Conservation (phyloP, 2,113 vertebrate genomes). For the Brachionichthys hirsutus region DNA sequence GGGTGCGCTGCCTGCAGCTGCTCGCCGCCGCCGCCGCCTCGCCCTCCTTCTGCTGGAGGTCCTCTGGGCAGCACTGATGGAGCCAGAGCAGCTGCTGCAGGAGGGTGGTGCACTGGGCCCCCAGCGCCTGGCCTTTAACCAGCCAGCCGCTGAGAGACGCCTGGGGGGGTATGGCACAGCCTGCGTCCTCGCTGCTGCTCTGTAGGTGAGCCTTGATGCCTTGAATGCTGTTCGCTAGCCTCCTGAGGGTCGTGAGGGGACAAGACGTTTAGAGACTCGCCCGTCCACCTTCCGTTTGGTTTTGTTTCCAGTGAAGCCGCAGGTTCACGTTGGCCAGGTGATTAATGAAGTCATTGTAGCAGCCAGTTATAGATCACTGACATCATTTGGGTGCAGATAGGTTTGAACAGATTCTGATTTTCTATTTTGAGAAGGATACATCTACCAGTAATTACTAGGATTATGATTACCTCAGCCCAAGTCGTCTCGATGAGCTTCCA, state of each 20-base stretch:
- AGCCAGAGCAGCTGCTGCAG: conserved; percentile 88
- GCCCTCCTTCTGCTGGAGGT: conserved; percentile 54
- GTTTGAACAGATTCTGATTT: too few species aligned
- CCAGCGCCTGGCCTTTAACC: conserved; percentile 80
- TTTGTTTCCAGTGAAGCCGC: too few species aligned
- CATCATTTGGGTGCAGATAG: too few species aligned
- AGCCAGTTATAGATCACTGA: too few species aligned
- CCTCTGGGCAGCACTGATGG: conserved; percentile 87
- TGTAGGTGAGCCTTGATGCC: conserved; percentile 72
- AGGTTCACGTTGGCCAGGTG: too few species aligned
- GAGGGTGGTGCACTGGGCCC: conserved; percentile 81
- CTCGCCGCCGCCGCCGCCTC: conserved; percentile 39
- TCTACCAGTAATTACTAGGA: too few species aligned
- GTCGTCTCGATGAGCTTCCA: too few species aligned
- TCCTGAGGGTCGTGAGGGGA: conserved; percentile 70
- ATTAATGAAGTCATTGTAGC: too few species aligned
- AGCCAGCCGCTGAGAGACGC: conserved; percentile 70
- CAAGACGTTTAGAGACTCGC: background rate
- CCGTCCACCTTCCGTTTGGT: too few species aligned
- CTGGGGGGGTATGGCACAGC: conserved; percentile 86
- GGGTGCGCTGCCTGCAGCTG: conserved; percentile 57
- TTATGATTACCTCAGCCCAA: too few species aligned
- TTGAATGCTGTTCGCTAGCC: conserved; percentile 78
- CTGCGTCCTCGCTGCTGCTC: conserved; percentile 48
- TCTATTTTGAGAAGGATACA: too few species aligned